phyloP scores from a whole-genome alignment of 2,113 vertebrate species.

The Cololabis saira region DNA sequence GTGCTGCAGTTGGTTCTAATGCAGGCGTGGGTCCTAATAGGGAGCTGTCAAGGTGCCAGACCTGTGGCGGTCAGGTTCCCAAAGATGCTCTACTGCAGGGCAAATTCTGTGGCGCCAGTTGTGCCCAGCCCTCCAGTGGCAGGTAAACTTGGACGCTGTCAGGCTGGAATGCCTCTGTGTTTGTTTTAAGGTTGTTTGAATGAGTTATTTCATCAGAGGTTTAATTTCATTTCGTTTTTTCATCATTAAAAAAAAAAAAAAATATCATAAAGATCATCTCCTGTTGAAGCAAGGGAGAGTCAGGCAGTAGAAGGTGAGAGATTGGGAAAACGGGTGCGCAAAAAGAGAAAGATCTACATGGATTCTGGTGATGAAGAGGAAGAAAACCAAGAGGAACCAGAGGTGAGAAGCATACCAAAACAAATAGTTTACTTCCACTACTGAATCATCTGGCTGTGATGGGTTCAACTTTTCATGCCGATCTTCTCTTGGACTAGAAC shows the following conservation, averaged over 20 bases:
- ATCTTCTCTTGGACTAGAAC: too few relatives aligned
- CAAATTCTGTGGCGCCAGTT: slow-evolving; percentile 77
- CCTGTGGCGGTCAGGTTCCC: slow-evolving; percentile 70
- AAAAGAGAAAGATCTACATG: slow-evolving; percentile 90
- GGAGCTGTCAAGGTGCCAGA: slow-evolving; percentile 73
- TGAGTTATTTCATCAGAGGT: neutral
- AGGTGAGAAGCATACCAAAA: slow-evolving; percentile 54
- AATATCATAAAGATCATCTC: slow-evolving; percentile 72
- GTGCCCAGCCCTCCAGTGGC: slow-evolving; percentile 84
- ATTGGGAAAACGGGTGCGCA: slow-evolving; percentile 86
- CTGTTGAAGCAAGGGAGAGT: slow-evolving; percentile 73
- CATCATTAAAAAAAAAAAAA: too few relatives aligned
- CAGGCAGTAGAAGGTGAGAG: slow-evolving; percentile 80
- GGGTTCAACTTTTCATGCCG: neutral
- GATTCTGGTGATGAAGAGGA: slow-evolving; percentile 92
- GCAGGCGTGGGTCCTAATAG: slow-evolving; percentile 49
- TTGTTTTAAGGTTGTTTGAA: neutral
- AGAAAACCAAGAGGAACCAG: slow-evolving; percentile 87
- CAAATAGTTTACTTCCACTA: neutral
- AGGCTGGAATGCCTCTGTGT: neutral
- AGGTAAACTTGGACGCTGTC: slow-evolving; percentile 62
- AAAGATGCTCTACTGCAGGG: slow-evolving; percentile 82
- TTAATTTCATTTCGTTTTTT: neutral
- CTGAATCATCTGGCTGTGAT: neutral
- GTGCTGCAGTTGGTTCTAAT: slow-evolving; percentile 58